phyloP scores from a whole-genome alignment of 1,140 invertebrate species.

The Arion vulgaris region DNA sequence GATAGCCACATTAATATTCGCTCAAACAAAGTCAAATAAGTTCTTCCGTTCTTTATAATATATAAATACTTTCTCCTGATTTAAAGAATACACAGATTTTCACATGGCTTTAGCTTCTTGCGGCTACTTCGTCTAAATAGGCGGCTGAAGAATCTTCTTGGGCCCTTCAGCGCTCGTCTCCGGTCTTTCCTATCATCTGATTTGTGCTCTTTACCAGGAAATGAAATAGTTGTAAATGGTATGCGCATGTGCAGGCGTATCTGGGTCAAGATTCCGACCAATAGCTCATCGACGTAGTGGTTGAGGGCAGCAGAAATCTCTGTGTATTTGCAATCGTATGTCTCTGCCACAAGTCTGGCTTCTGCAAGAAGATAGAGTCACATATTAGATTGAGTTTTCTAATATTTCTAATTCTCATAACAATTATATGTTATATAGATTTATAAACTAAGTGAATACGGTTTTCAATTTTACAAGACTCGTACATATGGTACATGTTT shows the following conservation, averaged over 20 bases:
- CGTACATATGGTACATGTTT: too few species aligned
- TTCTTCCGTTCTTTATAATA: too few species aligned
- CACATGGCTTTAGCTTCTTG: conserved; percentile 25
- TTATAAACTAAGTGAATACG: too few species aligned
- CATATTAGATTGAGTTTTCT: too few species aligned
- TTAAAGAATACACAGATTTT: conserved; percentile 27
- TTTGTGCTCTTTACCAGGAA: conserved; percentile 37
- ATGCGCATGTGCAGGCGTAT: conserved; percentile 67
- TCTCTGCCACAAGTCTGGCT: conserved; percentile 76
- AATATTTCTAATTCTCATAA: too few species aligned
- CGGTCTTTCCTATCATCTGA: conserved; percentile 29
- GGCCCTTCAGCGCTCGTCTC: conserved; percentile 33
- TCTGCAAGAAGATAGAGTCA: conserved; percentile 56
- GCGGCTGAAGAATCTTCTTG: conserved; percentile 41
- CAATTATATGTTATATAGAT: too few species aligned
- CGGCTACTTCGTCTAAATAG: conserved; percentile 41
- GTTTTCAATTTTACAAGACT: too few species aligned
- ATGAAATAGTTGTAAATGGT: conserved; percentile 43
- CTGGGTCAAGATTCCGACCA: conserved; percentile 82
- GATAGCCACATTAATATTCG: too few species aligned
- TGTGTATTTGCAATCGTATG: conserved; percentile 84
- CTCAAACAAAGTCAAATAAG: too few species aligned
- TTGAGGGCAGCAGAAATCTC: conserved; percentile 86
- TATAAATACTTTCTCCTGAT: neutral
- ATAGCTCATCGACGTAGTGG: conserved; percentile 85